Evolutionary conservation across 2,888 invertebrate species (phyloP).

Genomic region (Brachynemurus nebulosus): DNA sequence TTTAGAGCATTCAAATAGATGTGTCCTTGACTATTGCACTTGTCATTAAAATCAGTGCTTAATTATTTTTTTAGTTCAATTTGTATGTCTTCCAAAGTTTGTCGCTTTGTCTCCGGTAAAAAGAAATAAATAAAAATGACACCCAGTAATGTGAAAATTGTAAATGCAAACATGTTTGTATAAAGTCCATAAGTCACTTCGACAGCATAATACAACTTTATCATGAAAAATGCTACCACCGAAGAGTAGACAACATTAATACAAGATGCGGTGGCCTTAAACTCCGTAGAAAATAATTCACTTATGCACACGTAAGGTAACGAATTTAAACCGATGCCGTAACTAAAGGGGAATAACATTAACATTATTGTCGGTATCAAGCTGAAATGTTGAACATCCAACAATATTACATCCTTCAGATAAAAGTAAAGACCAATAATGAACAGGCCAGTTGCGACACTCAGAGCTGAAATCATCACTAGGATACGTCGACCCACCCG

Average conservation of each 20-base stretch:
- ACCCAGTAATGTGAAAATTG: constrained; percentile 22
- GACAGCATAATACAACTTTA: constrained; percentile 26
- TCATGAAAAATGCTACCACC: constrained; percentile 27
- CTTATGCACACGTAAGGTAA: constrained; percentile 31
- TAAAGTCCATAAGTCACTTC: constrained; percentile 24
- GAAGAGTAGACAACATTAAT: constrained; percentile 32
- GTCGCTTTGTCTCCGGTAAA: constrained; percentile 26
- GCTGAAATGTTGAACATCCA: constrained; percentile 23
- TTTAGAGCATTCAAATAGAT: too few species aligned
- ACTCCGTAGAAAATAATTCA: constrained; percentile 34
- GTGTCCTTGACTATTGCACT: too few species aligned
- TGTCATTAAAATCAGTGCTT: too few species aligned
- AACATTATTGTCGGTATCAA: constrained; percentile 30
- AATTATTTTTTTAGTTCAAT: too few species aligned
- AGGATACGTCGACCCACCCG: constrained; percentile 33
- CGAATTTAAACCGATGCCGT: constrained; percentile 31
- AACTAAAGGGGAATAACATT: constrained; percentile 29
- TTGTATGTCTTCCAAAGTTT: constrained; percentile 25
- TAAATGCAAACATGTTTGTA: constrained; percentile 27
- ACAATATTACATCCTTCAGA: constrained; percentile 23
- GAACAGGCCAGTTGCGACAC: constrained; percentile 24
- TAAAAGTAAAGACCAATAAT: constrained; percentile 27
- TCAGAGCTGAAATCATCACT: constrained; percentile 30
- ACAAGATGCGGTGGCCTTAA: constrained; percentile 34
- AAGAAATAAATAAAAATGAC: constrained; percentile 24